Percentiles rank a stretch among this genome's conserved stretches.
Evolutionary conservation across 2,797 vertebrate species (phyloP).

Genomic region (Tinamus major): DNA sequence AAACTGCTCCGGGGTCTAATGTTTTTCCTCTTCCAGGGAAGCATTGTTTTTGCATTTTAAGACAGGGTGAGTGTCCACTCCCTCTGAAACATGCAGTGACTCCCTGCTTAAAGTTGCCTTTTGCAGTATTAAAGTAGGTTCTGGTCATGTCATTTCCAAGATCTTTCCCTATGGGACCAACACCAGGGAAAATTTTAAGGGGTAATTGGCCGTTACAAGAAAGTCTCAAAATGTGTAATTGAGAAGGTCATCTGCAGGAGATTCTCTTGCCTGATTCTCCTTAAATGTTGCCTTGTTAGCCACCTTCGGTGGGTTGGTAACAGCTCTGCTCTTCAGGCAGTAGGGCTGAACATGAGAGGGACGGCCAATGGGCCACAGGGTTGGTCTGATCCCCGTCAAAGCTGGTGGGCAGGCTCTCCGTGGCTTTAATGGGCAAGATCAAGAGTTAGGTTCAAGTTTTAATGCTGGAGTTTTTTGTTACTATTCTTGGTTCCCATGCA

Average conservation of each 20-base stretch:
- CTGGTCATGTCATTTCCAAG: background rate
- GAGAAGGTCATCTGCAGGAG: background rate
- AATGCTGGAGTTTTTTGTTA: background rate
- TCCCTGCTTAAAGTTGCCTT: background rate
- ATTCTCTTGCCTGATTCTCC: background rate
- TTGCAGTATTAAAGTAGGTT: background rate
- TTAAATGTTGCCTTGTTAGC: accelerated
- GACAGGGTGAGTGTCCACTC: background rate
- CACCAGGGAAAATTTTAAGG: background rate
- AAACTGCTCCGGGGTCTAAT: background rate
- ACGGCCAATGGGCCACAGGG: background rate
- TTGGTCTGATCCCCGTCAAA: background rate
- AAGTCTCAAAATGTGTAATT: background rate
- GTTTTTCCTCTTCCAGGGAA: background rate
- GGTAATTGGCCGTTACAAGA: background rate
- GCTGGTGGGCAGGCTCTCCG: background rate
- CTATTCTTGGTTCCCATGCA: background rate
- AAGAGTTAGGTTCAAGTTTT: background rate
- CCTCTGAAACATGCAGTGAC: accelerated
- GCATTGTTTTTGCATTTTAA: background rate
- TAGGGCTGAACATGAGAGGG: background rate
- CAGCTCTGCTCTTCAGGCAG: background rate
- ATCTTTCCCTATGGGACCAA: background rate
- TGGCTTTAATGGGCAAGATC: background rate
- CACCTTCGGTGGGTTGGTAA: background rate